Conservation (phyloP, 2,113 vertebrate species). For the Origma solitaria region DNA sequence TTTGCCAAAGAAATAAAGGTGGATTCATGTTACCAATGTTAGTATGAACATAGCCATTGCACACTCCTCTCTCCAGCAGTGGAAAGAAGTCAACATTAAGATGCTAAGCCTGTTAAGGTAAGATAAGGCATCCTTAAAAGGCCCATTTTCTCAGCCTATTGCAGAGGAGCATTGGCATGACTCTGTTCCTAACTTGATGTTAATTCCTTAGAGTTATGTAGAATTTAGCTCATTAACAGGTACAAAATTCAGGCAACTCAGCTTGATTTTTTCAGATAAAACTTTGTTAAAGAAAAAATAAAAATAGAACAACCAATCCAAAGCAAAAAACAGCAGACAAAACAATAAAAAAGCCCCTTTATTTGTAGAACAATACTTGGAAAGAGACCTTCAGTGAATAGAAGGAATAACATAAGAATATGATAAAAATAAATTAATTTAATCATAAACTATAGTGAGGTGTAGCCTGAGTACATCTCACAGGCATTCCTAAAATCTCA, state of each 20-base stretch:
- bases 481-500: background rate
- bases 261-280: background rate
- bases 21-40: background rate
- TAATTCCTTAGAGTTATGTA: background rate
- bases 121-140: background rate
- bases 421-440: background rate
- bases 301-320: fast-evolving
- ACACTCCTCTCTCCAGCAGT: background rate
- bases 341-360: background rate
- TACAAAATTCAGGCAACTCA: background rate
- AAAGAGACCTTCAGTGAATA: background rate
- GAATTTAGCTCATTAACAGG: background rate
- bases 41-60: background rate
- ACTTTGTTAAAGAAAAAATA: background rate
- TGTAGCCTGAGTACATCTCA: background rate
- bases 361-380: background rate
- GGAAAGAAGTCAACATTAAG: background rate
- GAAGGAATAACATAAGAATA: background rate
- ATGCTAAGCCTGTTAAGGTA: background rate
- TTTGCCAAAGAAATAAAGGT: background rate
- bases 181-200: background rate
- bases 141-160: background rate
- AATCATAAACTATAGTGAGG: background rate
- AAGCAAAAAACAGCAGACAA: background rate
- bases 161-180: background rate